These are phyloP conservation scores for Vanacampus margaritifer DNA, from an alignment of 2,113 vertebrate genomes.

Conservation along the genomic window DNA sequence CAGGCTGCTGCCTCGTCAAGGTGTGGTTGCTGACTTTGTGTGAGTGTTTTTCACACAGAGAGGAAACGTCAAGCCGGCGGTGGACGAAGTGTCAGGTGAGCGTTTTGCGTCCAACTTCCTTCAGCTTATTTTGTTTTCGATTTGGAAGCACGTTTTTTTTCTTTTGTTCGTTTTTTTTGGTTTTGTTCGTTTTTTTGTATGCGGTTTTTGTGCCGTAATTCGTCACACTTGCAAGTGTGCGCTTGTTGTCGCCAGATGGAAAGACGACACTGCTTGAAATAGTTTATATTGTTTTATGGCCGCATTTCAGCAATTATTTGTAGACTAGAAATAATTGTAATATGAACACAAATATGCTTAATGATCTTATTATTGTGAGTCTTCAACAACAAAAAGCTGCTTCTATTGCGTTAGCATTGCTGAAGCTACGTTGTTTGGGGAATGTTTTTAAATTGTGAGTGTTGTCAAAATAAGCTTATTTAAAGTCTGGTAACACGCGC, in stretches of 20 bases:
- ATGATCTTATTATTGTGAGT: background rate
- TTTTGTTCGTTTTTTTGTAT: too few relatives aligned
- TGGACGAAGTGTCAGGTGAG: constrained; percentile 27
- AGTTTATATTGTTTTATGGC: too few relatives aligned
- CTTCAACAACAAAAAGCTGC: too few relatives aligned
- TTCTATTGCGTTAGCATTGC: background rate
- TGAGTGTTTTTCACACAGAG: background rate
- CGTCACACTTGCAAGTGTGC: background rate
- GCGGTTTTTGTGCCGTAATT: background rate
- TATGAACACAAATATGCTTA: background rate
- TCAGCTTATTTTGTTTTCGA: background rate
- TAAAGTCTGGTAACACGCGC: background rate
- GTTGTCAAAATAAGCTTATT: too few relatives aligned
- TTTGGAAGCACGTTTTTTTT: background rate
- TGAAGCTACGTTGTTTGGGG: background rate
- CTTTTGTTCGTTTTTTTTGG: background rate
- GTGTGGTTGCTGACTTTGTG: constrained; percentile 31
- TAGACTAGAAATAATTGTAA: background rate
- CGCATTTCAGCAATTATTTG: background rate
- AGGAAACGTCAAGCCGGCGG: background rate
- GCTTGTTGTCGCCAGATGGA: background rate
- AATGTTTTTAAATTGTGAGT: background rate
- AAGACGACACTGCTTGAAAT: too few relatives aligned
- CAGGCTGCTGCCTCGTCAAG: background rate
- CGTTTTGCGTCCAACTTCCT: background rate